These are phyloP conservation scores for Trissoscelio sp. DNA, from an alignment of 2,888 invertebrate genomes.

Conservation along the genomic window DNA sequence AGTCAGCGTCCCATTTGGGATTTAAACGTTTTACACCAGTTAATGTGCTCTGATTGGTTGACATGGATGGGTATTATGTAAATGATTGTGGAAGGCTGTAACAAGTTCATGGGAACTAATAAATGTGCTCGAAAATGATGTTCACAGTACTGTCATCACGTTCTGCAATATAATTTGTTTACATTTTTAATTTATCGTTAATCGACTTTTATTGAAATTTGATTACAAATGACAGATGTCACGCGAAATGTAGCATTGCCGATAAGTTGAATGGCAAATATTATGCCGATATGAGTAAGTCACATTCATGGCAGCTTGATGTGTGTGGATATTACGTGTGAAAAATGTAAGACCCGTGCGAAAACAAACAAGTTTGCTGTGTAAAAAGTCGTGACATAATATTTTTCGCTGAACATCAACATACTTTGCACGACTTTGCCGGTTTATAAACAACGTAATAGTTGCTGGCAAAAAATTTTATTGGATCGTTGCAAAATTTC, in stretches of 20 bases:
- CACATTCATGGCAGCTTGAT: constrained; percentile 50
- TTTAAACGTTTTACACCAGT: not conserved
- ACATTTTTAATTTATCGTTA: too few species aligned
- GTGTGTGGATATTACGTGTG: constrained; percentile 43
- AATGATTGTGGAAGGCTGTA: constrained; percentile 1
- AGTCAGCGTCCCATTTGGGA: too few species aligned
- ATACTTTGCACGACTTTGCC: constrained; percentile 5
- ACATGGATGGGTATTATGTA: constrained; percentile 3
- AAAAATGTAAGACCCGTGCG: constrained; percentile 45
- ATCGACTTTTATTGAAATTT: too few species aligned
- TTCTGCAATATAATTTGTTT: too few species aligned
- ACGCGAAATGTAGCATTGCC: not conserved
- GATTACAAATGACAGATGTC: not conserved
- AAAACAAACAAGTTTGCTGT: constrained; percentile 51
- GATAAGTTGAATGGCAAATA: constrained; percentile 53
- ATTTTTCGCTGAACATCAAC: constrained; percentile 20
- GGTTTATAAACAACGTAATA: constrained; percentile 41
- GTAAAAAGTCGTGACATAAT: constrained; percentile 49
- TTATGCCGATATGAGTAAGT: constrained; percentile 30
- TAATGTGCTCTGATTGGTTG: constrained; percentile 18
- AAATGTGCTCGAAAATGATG: not conserved
- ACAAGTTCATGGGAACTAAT: not conserved
- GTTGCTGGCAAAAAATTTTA: constrained; percentile 28
- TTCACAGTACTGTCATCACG: not conserved
- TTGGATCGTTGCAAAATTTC: constrained; percentile 42